These are phyloP conservation scores for Lutraria rhynchaena DNA, from an alignment of 1,140 invertebrate genomes.

Conservation along the genomic window DNA sequence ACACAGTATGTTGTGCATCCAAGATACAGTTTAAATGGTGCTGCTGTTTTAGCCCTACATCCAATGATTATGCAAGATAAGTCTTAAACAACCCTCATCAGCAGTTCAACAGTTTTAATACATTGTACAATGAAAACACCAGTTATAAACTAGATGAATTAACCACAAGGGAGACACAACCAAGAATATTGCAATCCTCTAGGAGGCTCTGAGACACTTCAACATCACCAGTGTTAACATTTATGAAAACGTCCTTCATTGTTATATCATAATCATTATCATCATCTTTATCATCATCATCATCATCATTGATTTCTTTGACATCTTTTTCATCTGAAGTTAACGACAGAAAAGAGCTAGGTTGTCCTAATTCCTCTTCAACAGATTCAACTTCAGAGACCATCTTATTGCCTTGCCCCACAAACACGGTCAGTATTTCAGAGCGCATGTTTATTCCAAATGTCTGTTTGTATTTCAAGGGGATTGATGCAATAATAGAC, in stretches of 20 bases:
- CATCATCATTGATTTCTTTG: not conserved
- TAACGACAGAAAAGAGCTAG: not conserved
- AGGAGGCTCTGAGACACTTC: not conserved
- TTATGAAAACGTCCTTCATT: not conserved
- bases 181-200: not conserved
- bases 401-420: not conserved
- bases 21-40: no score
- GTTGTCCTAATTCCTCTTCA: not conserved
- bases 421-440: constrained; percentile 28
- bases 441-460: constrained; percentile 27
- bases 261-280: not conserved
- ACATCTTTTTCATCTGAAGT: not conserved
- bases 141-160: not conserved
- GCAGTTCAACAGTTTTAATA: no score
- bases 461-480: not conserved
- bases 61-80: no score
- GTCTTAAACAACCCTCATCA: no score
- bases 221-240: constrained; percentile 8
- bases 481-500: constrained; percentile 16
- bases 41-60: no score
- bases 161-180: constrained; percentile 3
- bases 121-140: no score
- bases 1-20: no score
- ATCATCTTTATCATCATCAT: no score
- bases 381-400: not conserved